Evolutionary conservation across 2,888 invertebrate genomes (phyloP), one percentile per base, ranked within the genome.

Genomic region (Temnothorax ravouxi): DNA sequence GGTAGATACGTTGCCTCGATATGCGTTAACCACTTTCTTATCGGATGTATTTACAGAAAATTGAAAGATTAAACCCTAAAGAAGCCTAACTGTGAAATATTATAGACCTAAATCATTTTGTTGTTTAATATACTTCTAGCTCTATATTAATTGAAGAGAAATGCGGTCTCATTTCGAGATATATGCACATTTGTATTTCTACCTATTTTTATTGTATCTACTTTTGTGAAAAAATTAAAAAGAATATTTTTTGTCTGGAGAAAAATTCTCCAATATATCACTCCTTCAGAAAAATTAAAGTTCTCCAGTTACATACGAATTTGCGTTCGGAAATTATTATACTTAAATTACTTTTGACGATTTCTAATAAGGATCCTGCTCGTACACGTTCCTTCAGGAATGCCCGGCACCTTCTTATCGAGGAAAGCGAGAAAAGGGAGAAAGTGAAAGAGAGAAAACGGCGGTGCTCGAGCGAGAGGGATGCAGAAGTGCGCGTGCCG

Each of bases 401-500:
- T 11, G 25, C 18, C 38, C n/a, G 13, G n/a, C 41, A 77, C 67
- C 77, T 79, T 47, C 47, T 79, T 56, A 56, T 71, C 79, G 79
- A 71, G 56, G 8, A 79, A 79, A 71, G 21, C n/a, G 71, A 71
- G 71, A 34, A 59, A 54, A 71, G 18, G 18, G 52, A 74, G 77
- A 79, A 52, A 64, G 18, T 76, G 41, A 41, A 50, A 54, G 77
- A 86, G 15, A 72, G 47, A 52, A 66, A n/a, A 67, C 54, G 47
- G 47, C 54, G 59, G 4, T 15, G 79, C 18, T 62, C n/a, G 81
- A 52, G 74, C 64, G 74, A 77, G 71, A 72, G 61, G 80, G 61
- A 83, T 71, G 79, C 69, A 85, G 72, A 50, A 71, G 89, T 86
- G 88, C 92, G 91, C 91, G 92, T 92, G 91, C 92, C 91, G 54